phyloP scores from a whole-genome alignment of 2,113 vertebrate genomes.

The Erythrolamprus reginae region DNA sequence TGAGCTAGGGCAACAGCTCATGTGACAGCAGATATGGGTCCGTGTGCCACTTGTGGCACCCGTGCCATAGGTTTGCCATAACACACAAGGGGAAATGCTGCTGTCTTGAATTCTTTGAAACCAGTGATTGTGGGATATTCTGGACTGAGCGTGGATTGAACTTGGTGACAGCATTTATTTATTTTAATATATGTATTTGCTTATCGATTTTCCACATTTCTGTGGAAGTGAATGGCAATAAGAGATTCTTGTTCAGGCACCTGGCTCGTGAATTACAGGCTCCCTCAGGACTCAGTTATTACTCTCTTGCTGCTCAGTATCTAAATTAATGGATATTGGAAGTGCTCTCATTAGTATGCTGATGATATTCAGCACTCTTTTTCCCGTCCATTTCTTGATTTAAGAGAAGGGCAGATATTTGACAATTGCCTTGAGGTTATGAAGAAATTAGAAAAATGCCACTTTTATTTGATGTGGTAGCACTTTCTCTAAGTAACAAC shows the following conservation, averaged over 20 bases:
- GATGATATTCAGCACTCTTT: not conserved
- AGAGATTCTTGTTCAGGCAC: not conserved
- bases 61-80: no score
- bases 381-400: not conserved
- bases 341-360: not conserved
- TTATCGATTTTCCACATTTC: not conserved
- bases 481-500: not conserved
- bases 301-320: not conserved
- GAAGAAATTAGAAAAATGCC: not conserved
- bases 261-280: not conserved
- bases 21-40: no score
- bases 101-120: not conserved
- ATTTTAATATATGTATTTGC: not conserved
- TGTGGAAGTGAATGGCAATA: not conserved
- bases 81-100: not conserved
- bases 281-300: not conserved
- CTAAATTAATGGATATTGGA: not conserved
- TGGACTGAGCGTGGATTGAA: not conserved
- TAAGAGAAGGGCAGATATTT: not conserved
- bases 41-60: no score
- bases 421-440: not conserved
- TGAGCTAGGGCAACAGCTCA: no score
- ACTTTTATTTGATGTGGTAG: not conserved
- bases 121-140: not conserved
- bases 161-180: not conserved